Evolutionary conservation across 1,140 invertebrate species (phyloP).

Genomic region (Glomeris maerens): DNA sequence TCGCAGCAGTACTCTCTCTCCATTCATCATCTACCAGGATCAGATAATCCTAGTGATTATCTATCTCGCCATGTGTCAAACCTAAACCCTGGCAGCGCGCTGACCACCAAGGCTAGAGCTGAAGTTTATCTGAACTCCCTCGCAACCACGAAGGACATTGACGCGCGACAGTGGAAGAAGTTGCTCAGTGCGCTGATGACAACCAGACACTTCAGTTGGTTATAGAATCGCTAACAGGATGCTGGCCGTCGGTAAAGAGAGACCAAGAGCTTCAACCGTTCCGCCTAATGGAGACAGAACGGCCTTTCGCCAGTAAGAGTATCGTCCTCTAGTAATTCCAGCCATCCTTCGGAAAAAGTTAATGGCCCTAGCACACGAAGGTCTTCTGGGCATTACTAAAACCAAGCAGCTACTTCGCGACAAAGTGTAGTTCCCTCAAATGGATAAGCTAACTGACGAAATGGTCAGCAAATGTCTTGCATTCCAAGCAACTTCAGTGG

Average conservation of each 20-base stretch:
- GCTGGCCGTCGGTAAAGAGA: not conserved
- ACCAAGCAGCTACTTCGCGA: slow-evolving; percentile 24
- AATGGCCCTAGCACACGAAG: slow-evolving; percentile 25
- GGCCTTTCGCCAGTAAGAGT: not conserved
- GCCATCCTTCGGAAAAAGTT: slow-evolving; percentile 12
- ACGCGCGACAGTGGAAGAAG: not conserved
- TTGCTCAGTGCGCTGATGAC: not conserved
- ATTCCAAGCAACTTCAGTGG: too few relatives aligned
- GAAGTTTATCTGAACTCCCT: not conserved
- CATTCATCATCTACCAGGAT: slow-evolving; percentile 12
- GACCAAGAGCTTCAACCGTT: not conserved
- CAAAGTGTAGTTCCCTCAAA: slow-evolving; percentile 28
- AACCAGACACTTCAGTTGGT: not conserved
- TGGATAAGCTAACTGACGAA: slow-evolving; percentile 1
- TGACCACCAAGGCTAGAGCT: not conserved
- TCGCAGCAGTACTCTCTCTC: slow-evolving; percentile 16
- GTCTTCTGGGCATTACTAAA: slow-evolving; percentile 22
- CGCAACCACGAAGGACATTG: not conserved
- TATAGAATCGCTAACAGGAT: not conserved
- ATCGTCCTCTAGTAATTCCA: not conserved
- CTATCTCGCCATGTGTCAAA: slow-evolving; percentile 14
- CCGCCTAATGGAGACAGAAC: slow-evolving; percentile 1
- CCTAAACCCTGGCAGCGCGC: not conserved
- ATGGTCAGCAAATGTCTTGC: not conserved
- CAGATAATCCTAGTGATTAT: slow-evolving; percentile 18